These are phyloP conservation scores for Oxyruncus cristatus DNA, from an alignment of 2,113 vertebrate genomes.

Conservation along the genomic window DNA sequence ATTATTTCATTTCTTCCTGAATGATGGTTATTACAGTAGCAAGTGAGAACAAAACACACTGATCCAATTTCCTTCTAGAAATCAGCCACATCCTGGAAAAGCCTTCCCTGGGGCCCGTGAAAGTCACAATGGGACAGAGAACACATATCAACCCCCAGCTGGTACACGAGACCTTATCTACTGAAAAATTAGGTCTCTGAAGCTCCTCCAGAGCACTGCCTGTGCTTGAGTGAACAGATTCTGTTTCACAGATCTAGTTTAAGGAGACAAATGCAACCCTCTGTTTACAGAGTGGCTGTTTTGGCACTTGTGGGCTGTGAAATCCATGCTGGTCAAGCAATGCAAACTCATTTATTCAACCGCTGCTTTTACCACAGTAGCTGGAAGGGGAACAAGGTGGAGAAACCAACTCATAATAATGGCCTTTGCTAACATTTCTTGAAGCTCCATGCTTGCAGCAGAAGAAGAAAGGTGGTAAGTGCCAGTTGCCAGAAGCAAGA, in stretches of 20 bases:
- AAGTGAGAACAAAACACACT: neutral
- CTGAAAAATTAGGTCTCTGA: neutral
- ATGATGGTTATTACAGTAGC: neutral
- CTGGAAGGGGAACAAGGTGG: neutral
- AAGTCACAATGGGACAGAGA: neutral
- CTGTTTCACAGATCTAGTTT: neutral
- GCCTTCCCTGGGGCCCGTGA: fast-evolving
- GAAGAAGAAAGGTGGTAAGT: neutral
- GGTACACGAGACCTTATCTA: neutral
- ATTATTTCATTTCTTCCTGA: neutral
- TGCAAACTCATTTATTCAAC: neutral
- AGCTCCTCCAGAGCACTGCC: neutral
- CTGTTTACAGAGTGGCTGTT: fast-evolving
- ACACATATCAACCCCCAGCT: neutral
- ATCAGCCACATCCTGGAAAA: neutral
- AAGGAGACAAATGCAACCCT: neutral
- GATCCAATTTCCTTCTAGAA: neutral
- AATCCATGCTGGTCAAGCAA: neutral
- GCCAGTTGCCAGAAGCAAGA: neutral
- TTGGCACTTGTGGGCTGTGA: neutral
- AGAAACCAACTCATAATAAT: neutral
- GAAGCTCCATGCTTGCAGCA: neutral
- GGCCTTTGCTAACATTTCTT: neutral
- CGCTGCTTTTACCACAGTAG: neutral
- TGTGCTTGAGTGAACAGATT: neutral